Evolutionary conservation across 1,140 invertebrate species (phyloP).

Genomic region (Fopius arisanus): DNA sequence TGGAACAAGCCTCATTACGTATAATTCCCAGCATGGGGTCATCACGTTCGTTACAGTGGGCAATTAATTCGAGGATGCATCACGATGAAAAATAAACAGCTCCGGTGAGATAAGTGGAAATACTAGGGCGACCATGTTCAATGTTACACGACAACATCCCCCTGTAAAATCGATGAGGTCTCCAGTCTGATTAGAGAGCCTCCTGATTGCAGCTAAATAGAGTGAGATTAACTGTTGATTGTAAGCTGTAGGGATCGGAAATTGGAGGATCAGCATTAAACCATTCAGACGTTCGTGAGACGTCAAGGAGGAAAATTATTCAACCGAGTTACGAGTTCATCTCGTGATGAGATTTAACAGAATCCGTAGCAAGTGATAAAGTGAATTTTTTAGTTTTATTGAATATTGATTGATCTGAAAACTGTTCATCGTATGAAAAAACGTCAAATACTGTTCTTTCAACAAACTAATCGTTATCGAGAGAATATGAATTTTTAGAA

Average conservation of each 20-base stretch:
- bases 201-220: slow-evolving; percentile 47
- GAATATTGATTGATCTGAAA: too few species aligned
- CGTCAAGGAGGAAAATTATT: too few species aligned
- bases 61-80: slow-evolving; percentile 29
- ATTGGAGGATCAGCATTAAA: neutral
- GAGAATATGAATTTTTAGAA: too few species aligned
- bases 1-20: neutral
- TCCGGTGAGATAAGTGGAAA: slow-evolving; percentile 9
- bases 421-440: too few species aligned
- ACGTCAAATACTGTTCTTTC: too few species aligned
- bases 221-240: slow-evolving; percentile 38
- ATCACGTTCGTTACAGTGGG: slow-evolving; percentile 13
- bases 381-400: too few species aligned
- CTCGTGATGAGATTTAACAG: too few species aligned
- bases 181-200: slow-evolving; percentile 48
- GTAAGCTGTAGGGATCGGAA: neutral
- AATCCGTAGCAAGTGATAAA: too few species aligned
- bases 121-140: neutral
- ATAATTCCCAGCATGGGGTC: slow-evolving; percentile 4
- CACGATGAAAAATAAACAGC: slow-evolving; percentile 20
- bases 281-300: neutral
- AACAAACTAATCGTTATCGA: too few species aligned
- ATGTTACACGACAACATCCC: slow-evolving; percentile 16
- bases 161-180: slow-evolving; percentile 46
- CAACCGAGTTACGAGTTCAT: too few species aligned